A percentile compares a stretch with the other conserved stretches of the same genome.
phyloP scores from a whole-genome alignment of 1,140 invertebrate species.

The Thaumatotibia leucotreta region DNA sequence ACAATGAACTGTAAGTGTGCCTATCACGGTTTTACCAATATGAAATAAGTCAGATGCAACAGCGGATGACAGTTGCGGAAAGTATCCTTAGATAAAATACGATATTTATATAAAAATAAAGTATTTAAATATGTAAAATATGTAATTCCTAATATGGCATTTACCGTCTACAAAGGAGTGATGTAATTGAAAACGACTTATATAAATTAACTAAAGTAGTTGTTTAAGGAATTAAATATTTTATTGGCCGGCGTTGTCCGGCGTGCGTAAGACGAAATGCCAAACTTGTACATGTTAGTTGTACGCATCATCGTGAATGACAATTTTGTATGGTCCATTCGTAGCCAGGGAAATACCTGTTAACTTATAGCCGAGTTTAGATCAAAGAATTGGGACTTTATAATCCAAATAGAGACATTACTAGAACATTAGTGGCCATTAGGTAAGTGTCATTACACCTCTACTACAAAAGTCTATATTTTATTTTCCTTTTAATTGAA shows the following conservation, averaged over 20 bases:
- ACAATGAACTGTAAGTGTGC: slow-evolving; percentile 43
- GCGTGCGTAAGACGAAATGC: slow-evolving; percentile 41
- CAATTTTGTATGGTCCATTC: slow-evolving; percentile 34
- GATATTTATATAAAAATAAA: slow-evolving; percentile 41
- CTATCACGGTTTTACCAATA: slow-evolving; percentile 50
- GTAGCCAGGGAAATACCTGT: slow-evolving; percentile 17
- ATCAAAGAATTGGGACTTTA: too few species aligned
- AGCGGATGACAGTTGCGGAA: slow-evolving; percentile 22
- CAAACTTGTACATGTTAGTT: slow-evolving; percentile 44
- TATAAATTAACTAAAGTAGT: slow-evolving; percentile 63
- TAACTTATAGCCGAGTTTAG: too few species aligned
- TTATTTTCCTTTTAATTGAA: too few species aligned
- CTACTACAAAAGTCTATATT: too few species aligned
- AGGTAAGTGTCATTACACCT: too few species aligned
- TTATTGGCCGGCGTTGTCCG: slow-evolving; percentile 9
- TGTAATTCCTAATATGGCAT: slow-evolving; percentile 74
- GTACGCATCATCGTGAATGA: slow-evolving; percentile 40
- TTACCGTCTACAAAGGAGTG: slow-evolving; percentile 71
- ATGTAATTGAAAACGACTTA: slow-evolving; percentile 59
- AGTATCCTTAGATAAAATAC: slow-evolving; percentile 35
- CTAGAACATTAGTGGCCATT: too few species aligned
- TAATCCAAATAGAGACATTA: too few species aligned
- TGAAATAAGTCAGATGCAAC: slow-evolving; percentile 34
- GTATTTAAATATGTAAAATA: slow-evolving; percentile 60
- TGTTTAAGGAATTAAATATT: slow-evolving; percentile 49